Conservation (phyloP, 1,140 invertebrate genomes). For the Gryon sp. region DNA sequence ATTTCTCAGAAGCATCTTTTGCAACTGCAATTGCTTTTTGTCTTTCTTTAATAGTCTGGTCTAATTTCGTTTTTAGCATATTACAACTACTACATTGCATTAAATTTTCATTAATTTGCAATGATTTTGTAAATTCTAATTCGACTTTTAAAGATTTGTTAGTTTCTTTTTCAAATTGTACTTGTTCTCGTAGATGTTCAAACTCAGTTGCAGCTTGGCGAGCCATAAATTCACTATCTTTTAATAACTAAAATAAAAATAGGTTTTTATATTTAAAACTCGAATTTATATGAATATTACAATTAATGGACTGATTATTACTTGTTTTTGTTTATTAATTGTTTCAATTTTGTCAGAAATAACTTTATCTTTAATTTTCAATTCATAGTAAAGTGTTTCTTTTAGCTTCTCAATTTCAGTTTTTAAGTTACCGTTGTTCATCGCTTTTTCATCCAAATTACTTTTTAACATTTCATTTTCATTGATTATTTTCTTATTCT, state of each 20-base stretch:
- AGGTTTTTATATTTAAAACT: too few species aligned
- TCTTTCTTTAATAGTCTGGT: constrained; percentile 54
- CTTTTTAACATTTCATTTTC: constrained; percentile 59
- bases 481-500: constrained; percentile 44
- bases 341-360: constrained; percentile 65
- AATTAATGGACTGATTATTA: constrained; percentile 19
- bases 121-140: neutral
- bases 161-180: constrained; percentile 56
- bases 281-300: too few species aligned
- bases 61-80: constrained; percentile 37
- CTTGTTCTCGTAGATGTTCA: constrained; percentile 55
- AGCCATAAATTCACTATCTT: constrained; percentile 63
- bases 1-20: constrained; percentile 61
- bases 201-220: constrained; percentile 64
- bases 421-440: constrained; percentile 44
- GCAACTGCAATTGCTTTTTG: constrained; percentile 57
- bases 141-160: constrained; percentile 38
- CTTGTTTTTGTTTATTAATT: constrained; percentile 67
- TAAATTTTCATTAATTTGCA: constrained; percentile 14
- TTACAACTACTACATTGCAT: constrained; percentile 50
- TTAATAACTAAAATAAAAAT: constrained; percentile 64
- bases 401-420: constrained; percentile 57
- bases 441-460: constrained; percentile 54
- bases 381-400: constrained; percentile 62
- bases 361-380: constrained; percentile 69